Percentiles rank a stretch among this genome's conserved stretches.
phyloP scores from a whole-genome alignment of 2,888 invertebrate genomes.

The Lepidochitona cinerea region DNA sequence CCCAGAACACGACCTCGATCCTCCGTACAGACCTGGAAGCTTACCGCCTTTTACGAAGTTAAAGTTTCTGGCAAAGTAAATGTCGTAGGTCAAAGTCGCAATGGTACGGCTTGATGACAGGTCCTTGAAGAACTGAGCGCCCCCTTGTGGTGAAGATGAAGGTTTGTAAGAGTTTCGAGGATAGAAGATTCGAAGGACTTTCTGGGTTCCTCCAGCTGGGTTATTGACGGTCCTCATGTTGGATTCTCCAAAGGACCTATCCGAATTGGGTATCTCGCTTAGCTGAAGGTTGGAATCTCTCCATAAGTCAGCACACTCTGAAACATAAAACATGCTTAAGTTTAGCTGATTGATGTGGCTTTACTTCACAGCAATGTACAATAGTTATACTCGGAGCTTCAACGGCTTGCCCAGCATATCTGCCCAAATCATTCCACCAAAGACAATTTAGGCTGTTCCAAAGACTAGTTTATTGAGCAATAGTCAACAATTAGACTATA shows the following conservation, averaged over 20 bases:
- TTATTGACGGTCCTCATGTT: slow-evolving; percentile 31
- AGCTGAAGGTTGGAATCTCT: neutral
- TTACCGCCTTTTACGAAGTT: slow-evolving; percentile 46
- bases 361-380: too few relatives aligned
- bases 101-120: slow-evolving; percentile 22
- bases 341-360: too few relatives aligned
- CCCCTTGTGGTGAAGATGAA: slow-evolving; percentile 20
- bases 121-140: slow-evolving; percentile 41
- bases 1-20: slow-evolving; percentile 41
- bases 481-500: too few relatives aligned
- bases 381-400: too few relatives aligned
- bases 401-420: too few relatives aligned
- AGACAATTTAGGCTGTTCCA: too few relatives aligned
- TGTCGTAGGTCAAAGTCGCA: slow-evolving; percentile 33
- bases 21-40: slow-evolving; percentile 48
- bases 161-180: slow-evolving; percentile 21
- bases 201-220: slow-evolving; percentile 29
- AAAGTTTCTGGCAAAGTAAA: slow-evolving; percentile 32
- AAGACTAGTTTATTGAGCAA: too few relatives aligned
- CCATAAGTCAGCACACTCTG: neutral
- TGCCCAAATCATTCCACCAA: too few relatives aligned
- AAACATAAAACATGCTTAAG: too few relatives aligned
- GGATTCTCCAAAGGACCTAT: slow-evolving; percentile 20
- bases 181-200: slow-evolving; percentile 39
- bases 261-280: neutral